These are phyloP conservation scores for Xerus inauris DNA, from an alignment of 2,113 vertebrate genomes.

Conservation along the genomic window DNA sequence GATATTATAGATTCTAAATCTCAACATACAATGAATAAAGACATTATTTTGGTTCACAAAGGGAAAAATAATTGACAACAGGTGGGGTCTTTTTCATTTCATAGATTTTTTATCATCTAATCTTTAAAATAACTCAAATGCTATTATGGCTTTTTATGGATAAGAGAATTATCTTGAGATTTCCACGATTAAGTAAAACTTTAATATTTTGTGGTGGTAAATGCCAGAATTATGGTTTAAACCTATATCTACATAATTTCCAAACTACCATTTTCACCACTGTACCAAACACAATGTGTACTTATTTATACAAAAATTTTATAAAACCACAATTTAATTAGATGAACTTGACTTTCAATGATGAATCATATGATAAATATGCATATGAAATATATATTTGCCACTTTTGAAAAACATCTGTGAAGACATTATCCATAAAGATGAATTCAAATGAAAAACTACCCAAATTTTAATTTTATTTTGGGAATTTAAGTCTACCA, in stretches of 20 bases:
- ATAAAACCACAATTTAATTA: neutral
- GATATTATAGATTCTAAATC: neutral
- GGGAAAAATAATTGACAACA: neutral
- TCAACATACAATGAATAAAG: neutral
- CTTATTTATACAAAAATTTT: neutral
- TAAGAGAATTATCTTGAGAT: neutral
- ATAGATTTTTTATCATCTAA: slow-evolving; percentile 39
- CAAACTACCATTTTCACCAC: neutral
- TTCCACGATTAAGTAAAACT: neutral
- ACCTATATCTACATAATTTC: neutral
- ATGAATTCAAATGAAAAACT: slow-evolving; percentile 26
- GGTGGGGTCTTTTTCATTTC: neutral
- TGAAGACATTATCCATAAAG: neutral
- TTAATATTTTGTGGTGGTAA: neutral
- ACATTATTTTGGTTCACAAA: neutral
- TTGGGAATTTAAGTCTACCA: neutral
- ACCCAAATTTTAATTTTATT: too few species aligned
- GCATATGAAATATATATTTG: neutral
- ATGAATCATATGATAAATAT: neutral
- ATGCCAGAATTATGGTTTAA: neutral
- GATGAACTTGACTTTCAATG: neutral
- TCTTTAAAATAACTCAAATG: neutral
- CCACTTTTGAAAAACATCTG: neutral
- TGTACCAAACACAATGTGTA: neutral
- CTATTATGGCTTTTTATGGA: neutral